Percentiles rank a stretch among this genome's conserved stretches.
phyloP scores from a whole-genome alignment of 2,888 invertebrate species.

The Campoletis raptor region DNA sequence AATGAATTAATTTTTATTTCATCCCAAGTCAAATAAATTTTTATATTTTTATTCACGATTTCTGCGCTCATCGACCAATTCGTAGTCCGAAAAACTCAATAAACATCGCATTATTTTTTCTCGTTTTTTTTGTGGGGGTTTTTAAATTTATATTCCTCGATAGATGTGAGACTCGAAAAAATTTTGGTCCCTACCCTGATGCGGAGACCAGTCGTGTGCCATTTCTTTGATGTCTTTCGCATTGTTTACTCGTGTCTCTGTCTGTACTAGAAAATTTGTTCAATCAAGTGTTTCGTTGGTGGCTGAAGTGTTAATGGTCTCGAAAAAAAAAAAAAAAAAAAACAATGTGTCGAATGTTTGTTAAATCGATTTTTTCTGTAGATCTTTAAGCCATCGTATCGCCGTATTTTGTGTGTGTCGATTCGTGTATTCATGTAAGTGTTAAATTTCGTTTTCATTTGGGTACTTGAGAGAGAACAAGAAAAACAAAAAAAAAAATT shows the following conservation, averaged over 20 bases:
- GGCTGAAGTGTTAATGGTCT: conserved; percentile 74
- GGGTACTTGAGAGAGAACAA: conserved; percentile 45
- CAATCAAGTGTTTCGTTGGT: conserved; percentile 52
- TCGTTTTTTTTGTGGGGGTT: conserved; percentile 3
- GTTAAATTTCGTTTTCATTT: conserved; percentile 48
- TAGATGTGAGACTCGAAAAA: conserved; percentile 60
- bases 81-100: conserved; percentile 9
- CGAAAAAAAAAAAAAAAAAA: conserved; percentile 74
- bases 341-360: conserved; percentile 71
- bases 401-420: conserved; percentile 75
- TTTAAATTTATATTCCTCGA: neutral
- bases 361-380: conserved; percentile 68
- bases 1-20: conserved; percentile 35
- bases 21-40: conserved; percentile 24
- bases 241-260: conserved; percentile 51
- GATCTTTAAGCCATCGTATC: conserved; percentile 82
- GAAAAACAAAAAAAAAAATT: conserved; percentile 1
- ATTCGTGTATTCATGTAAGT: conserved; percentile 38
- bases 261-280: conserved; percentile 31
- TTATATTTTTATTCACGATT: conserved; percentile 8
- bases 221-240: conserved; percentile 47
- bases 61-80: neutral
- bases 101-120: conserved; percentile 8
- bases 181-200: conserved; percentile 81
- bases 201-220: conserved; percentile 77